Evolutionary conservation across 1,140 invertebrate genomes (phyloP).

Genomic region (Samia ricini): DNA sequence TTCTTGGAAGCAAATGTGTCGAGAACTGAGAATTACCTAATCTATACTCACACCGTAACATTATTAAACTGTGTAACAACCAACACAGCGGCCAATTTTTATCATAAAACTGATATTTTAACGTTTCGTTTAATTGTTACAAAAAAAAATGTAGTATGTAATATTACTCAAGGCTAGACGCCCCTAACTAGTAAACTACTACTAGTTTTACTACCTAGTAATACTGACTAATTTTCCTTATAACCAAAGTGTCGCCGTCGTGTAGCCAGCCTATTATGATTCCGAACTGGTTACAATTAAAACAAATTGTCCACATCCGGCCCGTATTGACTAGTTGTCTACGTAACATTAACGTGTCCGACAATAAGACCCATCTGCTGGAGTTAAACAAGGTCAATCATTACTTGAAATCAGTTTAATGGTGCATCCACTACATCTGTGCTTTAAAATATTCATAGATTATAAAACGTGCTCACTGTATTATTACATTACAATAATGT

Average conservation of each 20-base stretch:
- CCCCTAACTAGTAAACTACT: not conserved
- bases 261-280: conserved; percentile 26
- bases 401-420: conserved; percentile 34
- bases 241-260: conserved; percentile 4
- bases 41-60: conserved; percentile 6
- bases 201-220: too few relatives aligned
- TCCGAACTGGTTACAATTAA: conserved; percentile 52
- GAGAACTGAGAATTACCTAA: conserved; percentile 34
- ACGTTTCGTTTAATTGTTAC: not conserved
- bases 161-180: not conserved
- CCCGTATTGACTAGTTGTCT: conserved; percentile 48
- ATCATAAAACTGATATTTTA: not conserved
- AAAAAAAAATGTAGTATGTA: not conserved
- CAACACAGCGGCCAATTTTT: not conserved
- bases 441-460: not conserved
- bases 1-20: conserved; percentile 27
- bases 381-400: conserved; percentile 35
- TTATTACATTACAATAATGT: not conserved
- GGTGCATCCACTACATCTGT: conserved; percentile 17
- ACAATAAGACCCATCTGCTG: conserved; percentile 67
- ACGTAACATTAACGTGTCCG: conserved; percentile 60
- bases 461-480: not conserved
- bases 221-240: conserved; percentile 18
- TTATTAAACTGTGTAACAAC: not conserved
- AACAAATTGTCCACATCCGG: conserved; percentile 72